Evolutionary conservation across 64 coral and sea anemone genomes (phyloP).

Genomic region (Stylophora pistillata): DNA sequence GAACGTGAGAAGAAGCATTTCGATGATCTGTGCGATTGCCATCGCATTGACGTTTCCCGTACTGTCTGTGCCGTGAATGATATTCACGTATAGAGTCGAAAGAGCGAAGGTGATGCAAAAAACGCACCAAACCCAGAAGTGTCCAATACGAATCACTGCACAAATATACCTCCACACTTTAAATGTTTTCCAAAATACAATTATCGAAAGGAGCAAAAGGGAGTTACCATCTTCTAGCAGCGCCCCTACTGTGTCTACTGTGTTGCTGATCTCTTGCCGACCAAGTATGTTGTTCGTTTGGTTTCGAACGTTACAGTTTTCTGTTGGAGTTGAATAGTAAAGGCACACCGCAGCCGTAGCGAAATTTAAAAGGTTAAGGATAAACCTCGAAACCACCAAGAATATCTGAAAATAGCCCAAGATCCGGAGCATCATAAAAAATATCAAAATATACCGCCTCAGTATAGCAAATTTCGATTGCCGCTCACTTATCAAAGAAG

Average conservation of each 20-base stretch:
- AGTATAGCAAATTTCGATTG: background rate
- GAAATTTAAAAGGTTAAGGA: constrained; percentile 61
- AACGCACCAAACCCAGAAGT: constrained; percentile 87
- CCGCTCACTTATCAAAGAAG: background rate
- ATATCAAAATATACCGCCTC: background rate
- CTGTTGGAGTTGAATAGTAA: constrained; percentile 60
- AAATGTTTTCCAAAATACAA: constrained; percentile 70
- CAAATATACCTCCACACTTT: constrained; percentile 42
- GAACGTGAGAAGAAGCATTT: constrained; percentile 59
- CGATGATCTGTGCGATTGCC: constrained; percentile 46
- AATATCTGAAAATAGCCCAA: constrained; percentile 45
- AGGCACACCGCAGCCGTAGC: constrained; percentile 50
- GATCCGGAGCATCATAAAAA: constrained; percentile 9
- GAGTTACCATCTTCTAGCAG: constrained; percentile 60
- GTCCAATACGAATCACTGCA: constrained; percentile 66
- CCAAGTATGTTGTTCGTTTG: constrained; percentile 34
- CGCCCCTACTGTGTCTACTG: constrained; percentile 39
- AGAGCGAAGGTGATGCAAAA: constrained; percentile 42
- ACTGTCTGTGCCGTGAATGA: constrained; percentile 51
- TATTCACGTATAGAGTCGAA: constrained; percentile 55
- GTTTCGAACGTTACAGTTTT: constrained; percentile 50
- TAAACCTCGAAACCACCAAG: constrained; percentile 48
- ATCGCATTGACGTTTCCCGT: constrained; percentile 6
- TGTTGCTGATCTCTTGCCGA: constrained; percentile 16
- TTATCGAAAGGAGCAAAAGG: constrained; percentile 10